Conservation (phyloP, 92 coral and sea anemone genomes). For the Actinostola sp. region DNA sequence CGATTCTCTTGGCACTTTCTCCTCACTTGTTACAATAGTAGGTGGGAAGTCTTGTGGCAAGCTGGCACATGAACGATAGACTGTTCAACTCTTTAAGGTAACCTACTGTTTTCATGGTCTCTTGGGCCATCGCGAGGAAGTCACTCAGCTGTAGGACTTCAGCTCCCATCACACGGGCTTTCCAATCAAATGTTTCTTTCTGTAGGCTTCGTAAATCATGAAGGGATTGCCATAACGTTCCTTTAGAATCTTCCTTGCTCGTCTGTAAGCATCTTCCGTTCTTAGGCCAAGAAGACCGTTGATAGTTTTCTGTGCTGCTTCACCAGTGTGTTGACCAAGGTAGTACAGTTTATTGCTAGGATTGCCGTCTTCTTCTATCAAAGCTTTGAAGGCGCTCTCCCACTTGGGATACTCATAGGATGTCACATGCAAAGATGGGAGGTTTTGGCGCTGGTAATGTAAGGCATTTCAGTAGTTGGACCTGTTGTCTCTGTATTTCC, state of each 20-base stretch:
- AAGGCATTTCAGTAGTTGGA: constrained; percentile 11
- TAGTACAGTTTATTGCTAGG: constrained; percentile 48
- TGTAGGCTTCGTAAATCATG: constrained; percentile 62
- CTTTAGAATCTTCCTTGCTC: constrained; percentile 63
- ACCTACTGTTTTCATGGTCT: constrained; percentile 72
- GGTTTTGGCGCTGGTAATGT: constrained; percentile 40
- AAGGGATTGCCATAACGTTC: constrained; percentile 72
- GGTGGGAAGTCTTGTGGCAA: neutral
- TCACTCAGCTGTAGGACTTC: constrained; percentile 64
- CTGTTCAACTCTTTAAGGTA: neutral
- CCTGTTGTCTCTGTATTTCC: constrained; percentile 3
- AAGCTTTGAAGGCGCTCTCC: constrained; percentile 45
- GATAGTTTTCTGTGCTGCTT: constrained; percentile 23
- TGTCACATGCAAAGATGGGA: constrained; percentile 33
- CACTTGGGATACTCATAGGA: constrained; percentile 48
- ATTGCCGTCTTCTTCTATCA: constrained; percentile 36
- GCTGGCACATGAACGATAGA: neutral
- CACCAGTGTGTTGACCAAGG: constrained; percentile 49
- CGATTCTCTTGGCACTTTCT: neutral
- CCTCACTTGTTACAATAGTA: neutral
- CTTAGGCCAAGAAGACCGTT: constrained; percentile 48
- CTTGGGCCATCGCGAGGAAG: constrained; percentile 66
- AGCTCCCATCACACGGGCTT: constrained; percentile 37
- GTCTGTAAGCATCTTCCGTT: constrained; percentile 52
- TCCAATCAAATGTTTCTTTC: constrained; percentile 53